These are phyloP conservation scores for Clupea harengus DNA, from an alignment of 2,113 vertebrate genomes.

Conservation along the genomic window DNA sequence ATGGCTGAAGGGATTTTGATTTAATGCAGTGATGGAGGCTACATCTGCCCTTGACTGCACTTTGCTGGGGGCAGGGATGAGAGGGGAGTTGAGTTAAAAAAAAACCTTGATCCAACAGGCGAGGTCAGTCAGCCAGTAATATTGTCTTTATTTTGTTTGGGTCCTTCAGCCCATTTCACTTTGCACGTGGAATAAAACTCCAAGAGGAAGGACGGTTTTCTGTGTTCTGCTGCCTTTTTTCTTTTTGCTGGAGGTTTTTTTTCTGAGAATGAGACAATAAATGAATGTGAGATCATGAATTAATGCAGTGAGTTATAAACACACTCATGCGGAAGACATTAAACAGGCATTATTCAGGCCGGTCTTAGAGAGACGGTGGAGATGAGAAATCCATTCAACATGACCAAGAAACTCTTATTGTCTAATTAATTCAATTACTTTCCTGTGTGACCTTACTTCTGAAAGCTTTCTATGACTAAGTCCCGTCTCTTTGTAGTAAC, in stretches of 20 bases:
- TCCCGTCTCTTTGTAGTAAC: background rate
- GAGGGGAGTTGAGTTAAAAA: background rate
- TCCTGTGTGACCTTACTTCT: background rate
- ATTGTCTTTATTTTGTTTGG: slow-evolving; percentile 5
- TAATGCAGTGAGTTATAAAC: background rate
- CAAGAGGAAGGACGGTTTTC: background rate
- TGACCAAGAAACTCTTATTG: background rate
- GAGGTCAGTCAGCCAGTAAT: background rate
- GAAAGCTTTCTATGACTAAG: background rate
- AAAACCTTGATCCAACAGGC: background rate
- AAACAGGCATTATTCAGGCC: background rate
- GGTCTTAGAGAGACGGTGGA: background rate
- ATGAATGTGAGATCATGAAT: background rate
- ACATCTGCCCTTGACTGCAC: background rate
- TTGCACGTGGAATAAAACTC: background rate
- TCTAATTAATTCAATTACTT: slow-evolving; percentile 17
- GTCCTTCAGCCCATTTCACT: background rate
- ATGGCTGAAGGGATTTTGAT: slow-evolving; percentile 4
- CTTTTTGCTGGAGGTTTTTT: background rate
- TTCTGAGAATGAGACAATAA: background rate
- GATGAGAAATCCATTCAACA: background rate
- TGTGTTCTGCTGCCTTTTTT: background rate
- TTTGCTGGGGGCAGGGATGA: background rate
- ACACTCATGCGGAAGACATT: background rate
- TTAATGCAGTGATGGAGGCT: background rate